Evolutionary conservation across 1,140 invertebrate species (phyloP).

Genomic region (Schlechtendalia chinensis): DNA sequence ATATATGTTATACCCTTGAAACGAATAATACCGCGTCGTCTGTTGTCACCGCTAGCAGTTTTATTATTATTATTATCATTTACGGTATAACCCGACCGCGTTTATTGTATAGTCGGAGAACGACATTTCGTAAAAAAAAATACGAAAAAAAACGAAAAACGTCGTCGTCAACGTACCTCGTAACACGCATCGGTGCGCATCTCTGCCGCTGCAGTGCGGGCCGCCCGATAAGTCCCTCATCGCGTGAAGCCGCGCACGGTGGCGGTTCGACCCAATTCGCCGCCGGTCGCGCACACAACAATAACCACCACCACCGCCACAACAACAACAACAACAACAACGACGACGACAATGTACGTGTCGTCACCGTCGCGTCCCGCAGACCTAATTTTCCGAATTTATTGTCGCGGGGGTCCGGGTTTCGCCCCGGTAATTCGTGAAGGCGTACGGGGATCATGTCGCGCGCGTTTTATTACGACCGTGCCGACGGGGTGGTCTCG

Average conservation of each 20-base stretch:
- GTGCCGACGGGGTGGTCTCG: not conserved
- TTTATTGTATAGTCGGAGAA: not conserved
- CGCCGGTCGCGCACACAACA: not conserved
- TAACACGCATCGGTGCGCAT: constrained; percentile 7
- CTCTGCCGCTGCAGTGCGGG: constrained; percentile 22
- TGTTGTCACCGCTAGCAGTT: no score
- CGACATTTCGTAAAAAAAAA: constrained; percentile 2
- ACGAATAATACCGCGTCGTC: no score
- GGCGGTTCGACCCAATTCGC: constrained; percentile 28
- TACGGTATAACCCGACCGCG: not conserved
- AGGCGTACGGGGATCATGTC: constrained; percentile 25
- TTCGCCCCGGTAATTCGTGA: constrained; percentile 14
- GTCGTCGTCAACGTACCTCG: not conserved
- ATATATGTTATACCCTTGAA: constrained; percentile 23
- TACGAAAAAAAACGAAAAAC: not conserved
- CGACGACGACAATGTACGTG: no score
- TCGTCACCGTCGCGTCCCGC: not conserved
- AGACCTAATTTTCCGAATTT: not conserved
- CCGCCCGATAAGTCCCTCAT: constrained; percentile 40
- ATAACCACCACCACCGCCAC: not conserved
- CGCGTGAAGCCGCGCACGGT: not conserved
- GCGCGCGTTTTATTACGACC: not conserved
- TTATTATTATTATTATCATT: no score
- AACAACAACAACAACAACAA: not conserved
- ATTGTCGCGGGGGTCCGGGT: not conserved